phyloP scores from a whole-genome alignment of 1,140 invertebrate species.

The Platyscapa corneri region DNA sequence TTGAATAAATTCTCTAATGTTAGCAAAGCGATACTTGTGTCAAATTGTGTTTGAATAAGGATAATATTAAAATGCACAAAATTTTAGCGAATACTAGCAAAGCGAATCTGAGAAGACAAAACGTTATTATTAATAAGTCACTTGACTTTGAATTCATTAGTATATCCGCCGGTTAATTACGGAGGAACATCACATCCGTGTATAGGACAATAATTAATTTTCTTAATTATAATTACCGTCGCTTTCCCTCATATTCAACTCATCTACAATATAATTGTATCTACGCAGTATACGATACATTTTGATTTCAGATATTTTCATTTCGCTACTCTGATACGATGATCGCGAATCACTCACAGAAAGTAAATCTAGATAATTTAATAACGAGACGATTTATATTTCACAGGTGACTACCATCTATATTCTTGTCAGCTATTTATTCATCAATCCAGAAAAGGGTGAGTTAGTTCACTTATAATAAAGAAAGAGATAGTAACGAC shows the following conservation, averaged over 20 bases:
- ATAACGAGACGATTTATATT: constrained; percentile 32
- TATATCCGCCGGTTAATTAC: constrained; percentile 71
- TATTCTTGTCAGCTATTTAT: constrained; percentile 48
- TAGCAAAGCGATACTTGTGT: too few relatives aligned
- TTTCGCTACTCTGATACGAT: not conserved
- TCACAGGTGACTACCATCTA: constrained; percentile 64
- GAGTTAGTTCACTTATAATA: not conserved
- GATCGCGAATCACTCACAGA: not conserved
- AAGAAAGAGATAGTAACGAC: too few relatives aligned
- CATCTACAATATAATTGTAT: not conserved
- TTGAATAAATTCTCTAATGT: too few relatives aligned
- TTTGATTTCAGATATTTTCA: not conserved
- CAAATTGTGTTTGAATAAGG: too few relatives aligned
- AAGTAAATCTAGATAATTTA: constrained; percentile 1
- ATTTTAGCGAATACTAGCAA: not conserved
- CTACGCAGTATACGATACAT: not conserved
- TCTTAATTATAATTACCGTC: constrained; percentile 65
- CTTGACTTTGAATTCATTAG: constrained; percentile 69
- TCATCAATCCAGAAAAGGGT: constrained; percentile 22
- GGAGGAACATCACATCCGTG: constrained; percentile 65
- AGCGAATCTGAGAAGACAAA: constrained; percentile 54
- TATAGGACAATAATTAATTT: constrained; percentile 72
- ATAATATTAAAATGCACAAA: constrained; percentile 15
- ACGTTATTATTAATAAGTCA: constrained; percentile 70
- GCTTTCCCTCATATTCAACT: constrained; percentile 24